Evolutionary conservation across 2,797 vertebrate genomes (phyloP), one percentile per base, ranked within the genome.

Genomic region (Microhierax caerulescens): DNA sequence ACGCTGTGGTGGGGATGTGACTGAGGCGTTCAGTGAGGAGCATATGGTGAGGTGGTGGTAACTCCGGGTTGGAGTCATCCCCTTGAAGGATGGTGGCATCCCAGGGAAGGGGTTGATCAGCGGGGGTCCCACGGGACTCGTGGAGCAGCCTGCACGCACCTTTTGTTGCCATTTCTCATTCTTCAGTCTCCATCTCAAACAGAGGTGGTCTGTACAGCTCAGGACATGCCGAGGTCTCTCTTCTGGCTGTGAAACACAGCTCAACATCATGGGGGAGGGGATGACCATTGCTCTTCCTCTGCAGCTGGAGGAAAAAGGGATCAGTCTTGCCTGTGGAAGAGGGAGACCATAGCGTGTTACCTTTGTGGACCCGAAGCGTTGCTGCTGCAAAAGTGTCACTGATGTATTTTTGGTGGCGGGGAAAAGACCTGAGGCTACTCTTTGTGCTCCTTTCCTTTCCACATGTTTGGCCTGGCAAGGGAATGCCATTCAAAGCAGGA

Each of bases 91-190:
- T 6, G 20, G 54, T 32, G 57, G 36, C n/a, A 32, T 43, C 64
- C 45, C 60, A 28, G 48, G 56, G 72, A 48, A 68, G 32, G 56
- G 25, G 47, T 7, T 43, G 57, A 65, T 54, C 50, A 6, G 18
- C 19, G 24, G 6, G 9, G 5, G 1, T 19, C 1, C 2, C 15
- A 2, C 1, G 24, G 61, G 20, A 14, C 41, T 68, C 3, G 4
- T 0, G 7, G 41, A 34, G 8, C 22, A 68, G 3, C 22, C 18
- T 34, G 3, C 5, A 23, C 3, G 3, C 5, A 23, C 3, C 18
- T 65, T 85, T 48, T 45, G 32, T 17, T 32, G 30, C 41, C 12
- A 3, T 50, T 68, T 94, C 37, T 69, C 32, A 2, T 23, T 89
- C 60, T 51, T 1, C 0, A 0, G 20, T 39, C 61, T 53, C 75